Evolutionary conservation across 2,888 invertebrate species (phyloP).

Genomic region (Polyommatus iphigenia): DNA sequence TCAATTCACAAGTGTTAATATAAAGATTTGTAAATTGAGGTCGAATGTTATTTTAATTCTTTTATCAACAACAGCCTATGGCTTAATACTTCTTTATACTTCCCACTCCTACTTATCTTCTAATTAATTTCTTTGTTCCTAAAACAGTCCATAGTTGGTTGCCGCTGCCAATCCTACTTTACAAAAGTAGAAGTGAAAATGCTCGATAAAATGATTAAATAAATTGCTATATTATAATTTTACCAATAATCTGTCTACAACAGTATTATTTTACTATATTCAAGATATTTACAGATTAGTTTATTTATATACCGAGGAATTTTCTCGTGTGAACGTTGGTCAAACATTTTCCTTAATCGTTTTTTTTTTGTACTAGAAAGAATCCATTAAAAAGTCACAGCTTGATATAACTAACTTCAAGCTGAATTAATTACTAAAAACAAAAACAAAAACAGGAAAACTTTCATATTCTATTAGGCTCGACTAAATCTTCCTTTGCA

Average conservation of each 20-base stretch:
- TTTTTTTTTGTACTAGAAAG: background rate
- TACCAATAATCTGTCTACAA: too few species aligned
- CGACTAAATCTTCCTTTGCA: background rate
- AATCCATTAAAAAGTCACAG: background rate
- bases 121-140: background rate
- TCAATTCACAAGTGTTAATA: slow-evolving; percentile 36
- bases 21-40: slow-evolving; percentile 30
- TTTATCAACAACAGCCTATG: slow-evolving; percentile 16
- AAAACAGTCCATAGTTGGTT: too few species aligned
- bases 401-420: background rate
- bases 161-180: too few species aligned
- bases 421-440: too few species aligned
- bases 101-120: background rate
- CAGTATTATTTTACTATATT: too few species aligned
- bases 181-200: too few species aligned
- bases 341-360: too few species aligned
- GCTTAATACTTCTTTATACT: background rate
- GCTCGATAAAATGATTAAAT: too few species aligned
- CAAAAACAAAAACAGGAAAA: too few species aligned
- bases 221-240: too few species aligned
- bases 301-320: background rate
- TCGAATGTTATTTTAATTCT: slow-evolving; percentile 29
- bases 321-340: background rate
- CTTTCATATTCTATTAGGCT: background rate
- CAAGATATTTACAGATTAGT: too few species aligned